Evolutionary conservation across 2,797 vertebrate species (phyloP), one percentile per base, ranked within the genome.

Genomic region (Tokudaia tokunoshimensis): DNA sequence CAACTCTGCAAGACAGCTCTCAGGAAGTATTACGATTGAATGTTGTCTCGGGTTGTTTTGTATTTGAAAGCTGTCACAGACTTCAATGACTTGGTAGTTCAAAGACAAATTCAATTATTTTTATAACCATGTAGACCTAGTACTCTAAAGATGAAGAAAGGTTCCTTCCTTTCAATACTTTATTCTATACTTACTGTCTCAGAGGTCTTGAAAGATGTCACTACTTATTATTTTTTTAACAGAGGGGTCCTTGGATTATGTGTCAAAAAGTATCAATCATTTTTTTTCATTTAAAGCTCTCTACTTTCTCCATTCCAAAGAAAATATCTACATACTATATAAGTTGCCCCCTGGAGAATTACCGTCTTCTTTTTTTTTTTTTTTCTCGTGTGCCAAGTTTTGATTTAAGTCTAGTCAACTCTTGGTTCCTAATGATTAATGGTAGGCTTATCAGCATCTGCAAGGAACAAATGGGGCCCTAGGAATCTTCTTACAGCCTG

Each of bases 171-270:
- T 94, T 94, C 44, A 82, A 63, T 55, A 67, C 19, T 92, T 89
- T 78, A 84, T 94, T 95, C n/a, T 65, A 78, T 63, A 67, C 74
- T 74, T 78, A 13, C 8, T 22, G 22, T 61, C 22, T 61, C 59
- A 61, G 61, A 84, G 55, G 37, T 85, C 74, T 85, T 70, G 5
- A 93, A 97, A 15, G 31, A 89, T 86, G n/a, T 76, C 74, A 93
- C 5, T 80, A 44, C 83, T 93, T 91, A 34, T 94, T 74, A 44
- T 34, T 79, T 84, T 91, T 81, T 93, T 95, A n/a, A 94, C 22
- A 95, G 29, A 95, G 24, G 26, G 74, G 65, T 15, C 26, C 31
- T 79, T 96, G 72, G 17, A 81, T 93, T 81, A 26, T 44, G 91
- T 59, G 63, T n/a, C 52, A 50, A 78, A 63, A 59, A 1, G 13